Base-by-base conservation (phyloP, 2,797 vertebrate genomes). In the Nannoperca obscura region DNA sequence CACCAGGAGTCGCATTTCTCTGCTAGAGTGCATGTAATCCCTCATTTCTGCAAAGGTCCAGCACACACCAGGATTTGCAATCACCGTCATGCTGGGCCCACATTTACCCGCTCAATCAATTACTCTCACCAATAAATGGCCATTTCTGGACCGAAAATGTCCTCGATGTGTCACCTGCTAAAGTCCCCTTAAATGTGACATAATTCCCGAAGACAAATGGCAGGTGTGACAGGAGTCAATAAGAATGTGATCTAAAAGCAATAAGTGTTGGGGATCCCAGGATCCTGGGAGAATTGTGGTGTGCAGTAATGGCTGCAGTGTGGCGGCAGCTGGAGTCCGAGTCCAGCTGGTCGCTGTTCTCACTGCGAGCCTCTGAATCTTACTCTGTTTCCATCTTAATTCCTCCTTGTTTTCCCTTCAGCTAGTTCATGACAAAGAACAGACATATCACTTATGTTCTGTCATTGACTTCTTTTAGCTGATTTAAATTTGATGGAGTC, bases 231-330 rank as follows among this genome's bases (percentile, higher is more conserved):
- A 95, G 91, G 91, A 96, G 95, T 96, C 96, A 94, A 96, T 96
- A 95, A 86, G 93, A 94, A 92, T 93, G 94, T 94, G 95, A 96
- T 97, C 94, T 95, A 93, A 96, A 95, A 95, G 95, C 95, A 94
- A 89, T 96, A 94, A 94, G 93, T 78, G 90, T 90, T 78, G 42
- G 82, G 89, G 90, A 93, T 88, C 87, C 83, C 86, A 77, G 71
- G 87, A 92, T 95, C 93, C 95, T 94, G 84, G 70, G 76, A 94
- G 92, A 92, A 85, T 71, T 30, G 36, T 67, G 87, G 44, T 71
- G 78, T 61, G 76, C 74, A 80, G 81, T 90, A 89, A 92, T 90
- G 87, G 90, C 89, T 82, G 86, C 84, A 88, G 83, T 55, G 83
- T 83, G 82, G 61, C 76, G 63, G 87, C 92, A 95, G 96, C 96